These are phyloP conservation scores for Coleophora flavipennella DNA, from an alignment of 2,888 invertebrate genomes.

Conservation along the genomic window DNA sequence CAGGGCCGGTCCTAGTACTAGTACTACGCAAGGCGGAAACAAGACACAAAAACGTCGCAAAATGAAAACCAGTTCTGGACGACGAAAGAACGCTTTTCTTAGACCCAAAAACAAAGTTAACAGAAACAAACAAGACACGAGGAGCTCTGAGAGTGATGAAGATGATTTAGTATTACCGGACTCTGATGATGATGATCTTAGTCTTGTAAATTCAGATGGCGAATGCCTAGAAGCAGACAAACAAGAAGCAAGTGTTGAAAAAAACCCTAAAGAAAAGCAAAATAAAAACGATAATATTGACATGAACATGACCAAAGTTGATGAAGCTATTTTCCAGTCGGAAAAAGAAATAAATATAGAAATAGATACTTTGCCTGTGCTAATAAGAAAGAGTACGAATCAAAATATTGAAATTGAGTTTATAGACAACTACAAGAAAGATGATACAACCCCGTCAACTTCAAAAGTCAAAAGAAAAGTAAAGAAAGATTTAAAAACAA, in stretches of 20 bases:
- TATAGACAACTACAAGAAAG: constrained; percentile 16
- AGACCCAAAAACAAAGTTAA: not conserved
- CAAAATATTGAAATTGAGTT: constrained; percentile 26
- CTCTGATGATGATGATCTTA: not conserved
- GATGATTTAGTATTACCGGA: not conserved
- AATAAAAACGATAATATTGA: constrained; percentile 2
- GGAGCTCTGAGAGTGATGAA: not conserved
- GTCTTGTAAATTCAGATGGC: too few relatives aligned
- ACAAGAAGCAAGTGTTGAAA: not conserved
- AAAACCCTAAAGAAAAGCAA: not conserved
- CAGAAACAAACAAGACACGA: not conserved
- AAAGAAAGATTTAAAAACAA: not conserved
- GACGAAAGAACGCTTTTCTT: constrained; percentile 7
- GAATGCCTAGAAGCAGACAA: not conserved
- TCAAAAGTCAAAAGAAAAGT: not conserved
- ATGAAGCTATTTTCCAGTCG: not conserved
- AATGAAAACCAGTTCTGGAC: constrained; percentile 11
- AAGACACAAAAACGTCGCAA: constrained; percentile 12
- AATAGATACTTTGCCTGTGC: constrained; percentile 19
- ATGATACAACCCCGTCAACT: not conserved
- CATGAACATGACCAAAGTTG: constrained; percentile 1
- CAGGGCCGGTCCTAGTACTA: not conserved
- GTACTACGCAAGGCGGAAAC: constrained; percentile 5
- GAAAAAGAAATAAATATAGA: constrained; percentile 13
- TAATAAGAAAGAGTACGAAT: constrained; percentile 16